Evolutionary conservation across 2,888 invertebrate genomes (phyloP).

Genomic region (Cepaea hortensis): DNA sequence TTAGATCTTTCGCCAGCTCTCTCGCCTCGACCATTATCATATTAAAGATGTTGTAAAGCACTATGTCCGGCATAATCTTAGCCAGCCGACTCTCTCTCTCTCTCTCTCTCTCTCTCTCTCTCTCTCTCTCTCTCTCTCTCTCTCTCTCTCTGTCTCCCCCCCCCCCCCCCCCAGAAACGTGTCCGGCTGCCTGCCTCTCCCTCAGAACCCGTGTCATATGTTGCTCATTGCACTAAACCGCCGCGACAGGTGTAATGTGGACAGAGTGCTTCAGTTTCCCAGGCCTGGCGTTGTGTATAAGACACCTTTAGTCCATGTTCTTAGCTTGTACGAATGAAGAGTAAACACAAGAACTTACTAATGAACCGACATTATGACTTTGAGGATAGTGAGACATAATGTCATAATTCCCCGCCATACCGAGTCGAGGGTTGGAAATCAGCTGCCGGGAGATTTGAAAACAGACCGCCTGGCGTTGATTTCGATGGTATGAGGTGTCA

Average conservation of each 20-base stretch:
- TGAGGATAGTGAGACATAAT: too few species aligned
- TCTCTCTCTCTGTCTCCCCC: slow-evolving; percentile 20
- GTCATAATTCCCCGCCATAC: too few species aligned
- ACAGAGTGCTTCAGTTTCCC: neutral
- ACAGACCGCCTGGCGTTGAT: too few species aligned
- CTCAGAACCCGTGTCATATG: neutral
- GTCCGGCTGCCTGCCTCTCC: slow-evolving; percentile 1
- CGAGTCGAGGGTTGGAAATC: too few species aligned
- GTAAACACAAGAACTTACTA: too few species aligned
- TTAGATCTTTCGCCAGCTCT: neutral
- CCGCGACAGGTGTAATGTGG: neutral
- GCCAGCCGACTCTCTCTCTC: neutral
- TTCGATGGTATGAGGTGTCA: too few species aligned
- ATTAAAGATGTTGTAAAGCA: too few species aligned
- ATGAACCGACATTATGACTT: too few species aligned
- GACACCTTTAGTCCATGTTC: neutral
- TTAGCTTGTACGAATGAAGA: neutral
- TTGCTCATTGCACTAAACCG: neutral
- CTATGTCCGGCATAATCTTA: neutral
- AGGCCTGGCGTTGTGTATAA: neutral
- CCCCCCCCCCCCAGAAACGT: neutral
- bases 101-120: slow-evolving; percentile 11
- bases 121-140: slow-evolving; percentile 27
- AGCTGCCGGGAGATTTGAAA: too few species aligned
- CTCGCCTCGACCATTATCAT: neutral